Percentiles rank a stretch among this genome's conserved stretches.
These are phyloP conservation scores for Blennius ocellaris DNA, from an alignment of 2,113 vertebrate species.

Conservation along the genomic window DNA sequence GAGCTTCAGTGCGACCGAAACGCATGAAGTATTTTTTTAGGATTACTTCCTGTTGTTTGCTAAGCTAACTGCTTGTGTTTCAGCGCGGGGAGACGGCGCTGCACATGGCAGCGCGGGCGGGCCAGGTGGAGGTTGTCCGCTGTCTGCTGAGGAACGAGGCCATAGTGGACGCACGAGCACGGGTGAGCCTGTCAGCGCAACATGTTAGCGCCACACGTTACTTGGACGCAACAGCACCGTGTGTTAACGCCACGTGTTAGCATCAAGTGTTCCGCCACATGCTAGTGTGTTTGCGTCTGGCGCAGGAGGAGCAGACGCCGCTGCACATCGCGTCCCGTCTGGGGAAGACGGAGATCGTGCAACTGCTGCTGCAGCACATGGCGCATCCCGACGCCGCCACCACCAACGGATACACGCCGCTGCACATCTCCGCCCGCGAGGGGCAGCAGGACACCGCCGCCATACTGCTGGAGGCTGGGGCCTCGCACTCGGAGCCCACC, in stretches of 20 bases:
- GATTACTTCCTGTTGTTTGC: too few relatives aligned
- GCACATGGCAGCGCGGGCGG: slow-evolving; percentile 96
- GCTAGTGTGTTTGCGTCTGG: too few relatives aligned
- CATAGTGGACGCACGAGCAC: slow-evolving; percentile 94
- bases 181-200: slow-evolving; percentile 90
- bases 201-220: too few relatives aligned
- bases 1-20: too few relatives aligned
- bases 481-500: slow-evolving; percentile 93
- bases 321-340: slow-evolving; percentile 97
- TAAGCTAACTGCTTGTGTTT: too few relatives aligned
- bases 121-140: slow-evolving; percentile 97
- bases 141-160: slow-evolving; percentile 97
- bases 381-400: slow-evolving; percentile 96
- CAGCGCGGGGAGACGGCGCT: slow-evolving; percentile 96
- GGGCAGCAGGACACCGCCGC: slow-evolving; percentile 95
- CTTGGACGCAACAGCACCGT: too few relatives aligned
- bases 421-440: slow-evolving; percentile 96
- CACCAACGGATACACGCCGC: slow-evolving; percentile 93
- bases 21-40: too few relatives aligned
- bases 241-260: too few relatives aligned
- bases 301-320: slow-evolving; percentile 97
- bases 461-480: slow-evolving; percentile 93
- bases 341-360: slow-evolving; percentile 98
- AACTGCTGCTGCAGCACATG: slow-evolving; percentile 97
- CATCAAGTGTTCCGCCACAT: too few relatives aligned